phyloP scores from a whole-genome alignment of 2,797 vertebrate genomes.

The Hemitrygon akajei region DNA sequence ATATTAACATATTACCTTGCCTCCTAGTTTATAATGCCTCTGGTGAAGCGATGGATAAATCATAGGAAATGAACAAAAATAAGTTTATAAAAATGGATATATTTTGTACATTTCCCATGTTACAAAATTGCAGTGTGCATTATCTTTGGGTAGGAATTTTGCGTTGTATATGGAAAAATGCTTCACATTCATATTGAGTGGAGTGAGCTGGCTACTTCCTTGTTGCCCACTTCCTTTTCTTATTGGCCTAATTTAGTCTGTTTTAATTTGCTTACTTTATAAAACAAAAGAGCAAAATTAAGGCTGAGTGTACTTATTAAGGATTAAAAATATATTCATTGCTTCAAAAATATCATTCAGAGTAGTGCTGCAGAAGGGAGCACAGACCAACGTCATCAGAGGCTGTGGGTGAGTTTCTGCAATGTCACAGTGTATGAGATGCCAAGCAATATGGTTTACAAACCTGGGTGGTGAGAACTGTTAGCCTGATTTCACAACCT shows the following conservation, averaged over 20 bases:
- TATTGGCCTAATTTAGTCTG: background rate
- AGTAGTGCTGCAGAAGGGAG: no score
- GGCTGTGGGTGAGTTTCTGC: no score
- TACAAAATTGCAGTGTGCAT: no score
- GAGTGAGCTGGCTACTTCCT: no score
- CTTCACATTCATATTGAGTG: background rate
- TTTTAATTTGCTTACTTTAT: background rate
- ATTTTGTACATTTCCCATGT: conserved; percentile 51
- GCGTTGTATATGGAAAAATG: background rate
- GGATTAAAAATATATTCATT: no score
- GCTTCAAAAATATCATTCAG: no score
- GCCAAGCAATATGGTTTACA: no score
- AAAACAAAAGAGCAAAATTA: background rate
- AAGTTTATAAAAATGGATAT: conserved; percentile 49
- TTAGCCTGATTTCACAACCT: no score
- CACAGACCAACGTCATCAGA: no score
- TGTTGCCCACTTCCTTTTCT: background rate
- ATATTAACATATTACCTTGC: background rate
- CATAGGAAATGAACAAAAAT: conserved; percentile 40
- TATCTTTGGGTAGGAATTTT: background rate
- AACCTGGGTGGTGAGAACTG: no score
- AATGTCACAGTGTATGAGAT: no score
- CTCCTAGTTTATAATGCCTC: background rate
- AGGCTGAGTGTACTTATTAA: background rate
- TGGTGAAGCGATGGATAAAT: background rate